Evolutionary conservation across 1,140 invertebrate species (phyloP), one percentile per base, ranked within the genome.

Genomic region (Conus betulinus): DNA sequence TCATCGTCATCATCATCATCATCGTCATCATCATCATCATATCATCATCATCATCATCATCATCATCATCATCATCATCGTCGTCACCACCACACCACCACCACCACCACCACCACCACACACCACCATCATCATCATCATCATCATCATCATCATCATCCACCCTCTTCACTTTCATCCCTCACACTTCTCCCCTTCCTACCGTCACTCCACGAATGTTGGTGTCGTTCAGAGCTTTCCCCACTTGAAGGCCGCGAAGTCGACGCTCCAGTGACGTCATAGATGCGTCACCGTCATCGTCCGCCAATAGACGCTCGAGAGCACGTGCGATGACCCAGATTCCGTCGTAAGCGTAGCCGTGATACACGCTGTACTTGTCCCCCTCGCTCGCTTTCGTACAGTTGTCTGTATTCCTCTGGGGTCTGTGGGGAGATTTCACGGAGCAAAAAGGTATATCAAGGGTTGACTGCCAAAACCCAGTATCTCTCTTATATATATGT

Each of bases 271-370:
- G 15, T n/a, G 84, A 52, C 84, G 10, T 52, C 27, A 20, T 53
- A 20, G 55, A n/a, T 57, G 23, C 20, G n/a, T 97, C 96, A 39
- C 97, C 96, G 93, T 93, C 52, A 2, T 93, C 81, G n/a, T 25
- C 87, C 5, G 83, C 60, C 3, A 94, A 55, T 0, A 94, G 88
- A 25, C 79, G 89, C 87, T 95, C 91, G 1, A 95, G 84, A 5
- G 94, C 94, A 76, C 91, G 92, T 27, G 98, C 98, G 87, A 99
- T 98, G 1, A 98, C 98, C 99, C 99, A 99, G 88, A 99, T 98
- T 7, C 98, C 98, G 95, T 99, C 99, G 95, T 99, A 99, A 20
- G 98, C 98, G 94, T 99, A 99, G 2, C 98, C 99, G 94, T 99
- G 98, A 94, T 99, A 99, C 83, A 98, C 96, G 23, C 98, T 99